Conservation (phyloP, 2,113 vertebrate species). For the Poeciliopsis occidentalis region DNA sequence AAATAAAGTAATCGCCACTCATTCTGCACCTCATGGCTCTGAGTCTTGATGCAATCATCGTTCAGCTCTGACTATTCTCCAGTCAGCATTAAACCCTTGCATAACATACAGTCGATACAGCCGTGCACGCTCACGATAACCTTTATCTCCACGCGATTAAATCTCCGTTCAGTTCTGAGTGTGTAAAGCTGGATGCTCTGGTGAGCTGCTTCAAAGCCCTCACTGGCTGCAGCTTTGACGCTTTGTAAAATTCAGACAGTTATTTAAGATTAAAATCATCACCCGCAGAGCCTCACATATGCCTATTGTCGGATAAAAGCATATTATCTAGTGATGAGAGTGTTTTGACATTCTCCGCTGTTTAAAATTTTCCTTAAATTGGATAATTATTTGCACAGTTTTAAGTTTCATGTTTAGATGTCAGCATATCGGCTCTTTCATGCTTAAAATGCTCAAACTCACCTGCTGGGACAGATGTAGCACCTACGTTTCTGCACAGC, state of each 20-base stretch:
- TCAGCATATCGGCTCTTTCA: neutral
- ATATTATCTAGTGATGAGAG: slow-evolving; percentile 6
- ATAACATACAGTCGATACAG: slow-evolving; percentile 49
- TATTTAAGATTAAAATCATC: slow-evolving; percentile 49
- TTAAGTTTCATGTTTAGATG: slow-evolving; percentile 6
- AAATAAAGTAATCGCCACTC: slow-evolving; percentile 33
- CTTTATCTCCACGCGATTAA: slow-evolving; percentile 64
- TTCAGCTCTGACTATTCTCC: slow-evolving; percentile 18
- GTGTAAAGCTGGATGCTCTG: slow-evolving; percentile 59
- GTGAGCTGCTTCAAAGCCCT: slow-evolving; percentile 50
- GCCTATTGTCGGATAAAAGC: slow-evolving; percentile 18
- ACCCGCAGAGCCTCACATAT: slow-evolving; percentile 11
- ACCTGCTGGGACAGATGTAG: slow-evolving; percentile 30
- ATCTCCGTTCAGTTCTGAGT: slow-evolving; percentile 41
- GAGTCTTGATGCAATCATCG: slow-evolving; percentile 52
- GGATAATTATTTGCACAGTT: neutral
- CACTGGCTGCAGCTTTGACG: slow-evolving; percentile 52
- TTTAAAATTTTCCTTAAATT: neutral
- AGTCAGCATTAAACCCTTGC: slow-evolving; percentile 47
- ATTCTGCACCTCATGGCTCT: slow-evolving; percentile 34
- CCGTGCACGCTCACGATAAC: slow-evolving; percentile 22
- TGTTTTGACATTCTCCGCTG: neutral
- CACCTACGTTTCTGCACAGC: slow-evolving; percentile 10
- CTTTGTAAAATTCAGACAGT: slow-evolving; percentile 45
- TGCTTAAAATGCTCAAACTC: neutral